Evolutionary conservation across 2,888 invertebrate genomes (phyloP).

Genomic region (Scelioninae gen. 1): DNA sequence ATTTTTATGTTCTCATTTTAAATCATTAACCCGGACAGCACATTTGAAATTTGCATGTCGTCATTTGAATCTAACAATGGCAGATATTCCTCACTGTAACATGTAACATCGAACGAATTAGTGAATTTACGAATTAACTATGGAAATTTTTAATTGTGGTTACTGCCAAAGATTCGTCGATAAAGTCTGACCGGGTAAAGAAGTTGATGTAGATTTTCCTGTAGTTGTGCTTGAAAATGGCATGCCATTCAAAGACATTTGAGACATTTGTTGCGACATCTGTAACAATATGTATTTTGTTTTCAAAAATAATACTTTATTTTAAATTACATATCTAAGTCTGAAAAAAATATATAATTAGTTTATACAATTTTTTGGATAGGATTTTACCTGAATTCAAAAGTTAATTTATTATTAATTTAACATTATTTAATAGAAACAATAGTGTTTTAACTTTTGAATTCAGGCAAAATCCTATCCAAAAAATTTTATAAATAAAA

Average conservation of each 20-base stretch:
- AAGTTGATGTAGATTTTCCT: constrained; percentile 75
- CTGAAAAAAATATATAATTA: neutral
- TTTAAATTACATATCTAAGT: neutral
- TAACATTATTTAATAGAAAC: too few relatives aligned
- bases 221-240: constrained; percentile 77
- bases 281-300: constrained; percentile 65
- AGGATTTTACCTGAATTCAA: constrained; percentile 75
- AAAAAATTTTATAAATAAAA: too few relatives aligned
- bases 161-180: constrained; percentile 84
- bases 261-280: constrained; percentile 86
- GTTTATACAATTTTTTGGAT: neutral
- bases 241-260: constrained; percentile 83
- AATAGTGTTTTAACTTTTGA: too few relatives aligned
- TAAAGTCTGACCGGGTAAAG: constrained; percentile 81
- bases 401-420: too few relatives aligned
- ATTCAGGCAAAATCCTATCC: too few relatives aligned
- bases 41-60: constrained; percentile 18
- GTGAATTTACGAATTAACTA: constrained; percentile 75
- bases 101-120: constrained; percentile 78
- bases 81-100: constrained; percentile 45
- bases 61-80: constrained; percentile 31
- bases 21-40: constrained; percentile 11
- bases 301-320: constrained; percentile 2
- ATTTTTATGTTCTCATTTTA: constrained; percentile 16
- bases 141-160: constrained; percentile 71